Conservation (phyloP, 2,888 invertebrate genomes). For the Smittia sp. region DNA sequence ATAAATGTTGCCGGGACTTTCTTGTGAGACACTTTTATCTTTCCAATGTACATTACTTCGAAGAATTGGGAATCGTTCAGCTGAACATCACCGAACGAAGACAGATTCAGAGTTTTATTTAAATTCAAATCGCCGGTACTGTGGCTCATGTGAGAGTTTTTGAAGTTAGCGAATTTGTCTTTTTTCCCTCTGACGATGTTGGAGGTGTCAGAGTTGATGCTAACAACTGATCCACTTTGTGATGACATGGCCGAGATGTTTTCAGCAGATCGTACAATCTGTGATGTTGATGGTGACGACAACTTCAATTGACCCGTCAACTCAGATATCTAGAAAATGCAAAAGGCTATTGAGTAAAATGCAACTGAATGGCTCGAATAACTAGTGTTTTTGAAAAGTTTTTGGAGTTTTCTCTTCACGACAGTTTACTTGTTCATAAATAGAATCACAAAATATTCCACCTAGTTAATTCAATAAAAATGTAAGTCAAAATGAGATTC, state of each 20-base stretch:
- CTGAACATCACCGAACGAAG: slow-evolving; percentile 64
- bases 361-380: too few relatives aligned
- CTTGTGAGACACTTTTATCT: slow-evolving; percentile 82
- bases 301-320: slow-evolving; percentile 23
- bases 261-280: slow-evolving; percentile 16
- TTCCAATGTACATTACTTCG: slow-evolving; percentile 87
- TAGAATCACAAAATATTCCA: too few relatives aligned
- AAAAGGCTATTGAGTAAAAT: too few relatives aligned
- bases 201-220: not conserved
- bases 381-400: too few relatives aligned
- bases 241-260: slow-evolving; percentile 3
- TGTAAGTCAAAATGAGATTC: too few relatives aligned
- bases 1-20: slow-evolving; percentile 85
- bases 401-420: too few relatives aligned
- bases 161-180: slow-evolving; percentile 46
- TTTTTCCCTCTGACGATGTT: not conserved
- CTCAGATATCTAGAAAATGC: slow-evolving; percentile 5
- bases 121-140: slow-evolving; percentile 55
- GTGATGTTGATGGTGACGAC: not conserved
- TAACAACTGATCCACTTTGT: not conserved
- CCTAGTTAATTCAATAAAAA: too few relatives aligned
- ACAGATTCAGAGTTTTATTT: slow-evolving; percentile 46
- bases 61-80: slow-evolving; percentile 87
- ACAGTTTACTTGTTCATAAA: too few relatives aligned
- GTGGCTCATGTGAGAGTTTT: slow-evolving; percentile 55